Percentiles rank a stretch among this genome's conserved stretches.
These are phyloP conservation scores for Alces alces DNA, from an alignment of 2,113 vertebrate species.

Conservation along the genomic window DNA sequence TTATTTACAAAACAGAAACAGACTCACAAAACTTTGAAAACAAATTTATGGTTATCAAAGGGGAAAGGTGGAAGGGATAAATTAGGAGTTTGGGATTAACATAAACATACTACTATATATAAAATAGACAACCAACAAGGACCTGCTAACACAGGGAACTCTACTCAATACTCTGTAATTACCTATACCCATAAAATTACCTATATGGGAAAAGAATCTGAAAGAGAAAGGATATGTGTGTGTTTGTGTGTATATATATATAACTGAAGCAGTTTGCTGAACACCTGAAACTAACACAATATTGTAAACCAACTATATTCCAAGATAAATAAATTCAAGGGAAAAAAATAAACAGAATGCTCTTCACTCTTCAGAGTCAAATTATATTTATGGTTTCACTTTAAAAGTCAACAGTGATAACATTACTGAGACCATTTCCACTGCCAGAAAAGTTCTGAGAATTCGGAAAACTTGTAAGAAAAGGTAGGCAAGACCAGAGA, in stretches of 20 bases:
- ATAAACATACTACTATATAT: neutral
- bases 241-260: neutral
- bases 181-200: neutral
- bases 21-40: neutral
- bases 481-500: constrained; percentile 23
- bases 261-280: neutral
- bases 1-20: neutral
- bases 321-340: neutral
- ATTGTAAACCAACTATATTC: neutral
- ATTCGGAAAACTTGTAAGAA: neutral
- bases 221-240: neutral
- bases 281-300: neutral
- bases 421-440: neutral
- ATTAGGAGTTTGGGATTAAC: neutral
- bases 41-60: neutral
- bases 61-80: neutral
- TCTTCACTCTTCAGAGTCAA: neutral
- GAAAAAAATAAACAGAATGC: neutral
- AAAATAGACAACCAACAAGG: neutral
- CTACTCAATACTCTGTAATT: neutral
- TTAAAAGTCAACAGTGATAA: neutral
- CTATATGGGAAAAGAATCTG: neutral
- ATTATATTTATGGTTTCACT: neutral
- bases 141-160: neutral
- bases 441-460: neutral